Percentiles rank a stretch among this genome's conserved stretches.
These are phyloP conservation scores for Pipistrellus pygmaeus DNA, from an alignment of 2,797 vertebrate genomes.

Conservation along the genomic window DNA sequence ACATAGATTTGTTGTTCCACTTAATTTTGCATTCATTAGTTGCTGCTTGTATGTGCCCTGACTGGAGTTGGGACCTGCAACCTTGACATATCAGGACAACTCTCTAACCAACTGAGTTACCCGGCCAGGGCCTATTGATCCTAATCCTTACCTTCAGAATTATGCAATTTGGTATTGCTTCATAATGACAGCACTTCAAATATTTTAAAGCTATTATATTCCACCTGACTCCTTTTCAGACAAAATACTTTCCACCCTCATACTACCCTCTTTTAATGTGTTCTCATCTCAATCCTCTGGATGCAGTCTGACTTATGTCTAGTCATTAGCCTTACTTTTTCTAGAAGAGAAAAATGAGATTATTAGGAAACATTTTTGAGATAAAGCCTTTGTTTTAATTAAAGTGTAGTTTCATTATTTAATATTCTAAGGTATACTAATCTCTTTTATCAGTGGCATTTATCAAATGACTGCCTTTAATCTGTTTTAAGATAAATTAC, in stretches of 20 bases:
- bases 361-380: slow-evolving; percentile 34
- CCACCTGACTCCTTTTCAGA: background rate
- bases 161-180: background rate
- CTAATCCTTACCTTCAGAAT: background rate
- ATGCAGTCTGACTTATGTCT: background rate
- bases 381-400: slow-evolving; percentile 50
- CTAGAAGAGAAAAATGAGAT: slow-evolving; percentile 26
- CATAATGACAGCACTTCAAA: background rate
- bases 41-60: background rate
- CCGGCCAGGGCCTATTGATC: background rate
- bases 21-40: background rate
- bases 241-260: background rate
- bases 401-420: slow-evolving; percentile 40
- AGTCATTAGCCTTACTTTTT: slow-evolving; percentile 28
- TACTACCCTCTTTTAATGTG: background rate
- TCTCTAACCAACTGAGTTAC: background rate
- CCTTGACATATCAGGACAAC: background rate
- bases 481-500: slow-evolving; percentile 49
- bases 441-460: background rate
- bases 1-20: background rate
- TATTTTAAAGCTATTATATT: background rate
- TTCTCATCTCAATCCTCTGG: background rate
- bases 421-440: background rate
- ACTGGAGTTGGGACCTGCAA: background rate
- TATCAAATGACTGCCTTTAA: background rate